Conservation (phyloP, 2,888 invertebrate genomes). For the Eilema griseolum region DNA sequence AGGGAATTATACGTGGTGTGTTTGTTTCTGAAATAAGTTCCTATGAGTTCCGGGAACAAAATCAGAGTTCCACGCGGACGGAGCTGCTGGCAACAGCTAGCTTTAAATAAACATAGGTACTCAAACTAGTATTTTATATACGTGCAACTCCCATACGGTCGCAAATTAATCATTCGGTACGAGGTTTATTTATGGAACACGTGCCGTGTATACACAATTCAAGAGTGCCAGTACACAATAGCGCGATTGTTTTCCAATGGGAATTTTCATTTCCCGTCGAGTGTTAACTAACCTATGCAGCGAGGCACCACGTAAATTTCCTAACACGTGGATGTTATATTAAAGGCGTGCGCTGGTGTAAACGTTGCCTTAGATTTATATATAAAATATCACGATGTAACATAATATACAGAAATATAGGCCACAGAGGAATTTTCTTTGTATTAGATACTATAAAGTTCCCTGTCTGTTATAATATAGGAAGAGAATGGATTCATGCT, state of each 20-base stretch:
- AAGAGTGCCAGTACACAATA: conserved; percentile 15
- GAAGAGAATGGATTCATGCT: too few relatives aligned
- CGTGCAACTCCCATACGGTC: background rate
- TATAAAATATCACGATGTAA: too few relatives aligned
- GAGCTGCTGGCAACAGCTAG: too few relatives aligned
- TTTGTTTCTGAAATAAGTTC: too few relatives aligned
- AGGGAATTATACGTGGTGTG: too few relatives aligned
- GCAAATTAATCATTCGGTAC: conserved; percentile 14
- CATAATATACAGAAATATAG: too few relatives aligned
- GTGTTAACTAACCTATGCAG: background rate
- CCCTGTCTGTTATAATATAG: too few relatives aligned
- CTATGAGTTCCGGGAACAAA: too few relatives aligned
- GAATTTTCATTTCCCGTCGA: conserved; percentile 10
- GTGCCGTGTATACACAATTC: conserved; percentile 15
- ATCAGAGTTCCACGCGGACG: too few relatives aligned
- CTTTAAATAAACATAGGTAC: too few relatives aligned
- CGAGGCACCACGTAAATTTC: background rate
- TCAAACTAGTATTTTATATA: background rate
- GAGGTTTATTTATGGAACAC: conserved; percentile 14
- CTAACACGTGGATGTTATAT: background rate
- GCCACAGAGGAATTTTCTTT: too few relatives aligned
- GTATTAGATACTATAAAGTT: too few relatives aligned
- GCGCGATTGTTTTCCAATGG: conserved; percentile 11
- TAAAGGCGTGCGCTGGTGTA: background rate
- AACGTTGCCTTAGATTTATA: background rate